Evolutionary conservation across 2,113 vertebrate species (phyloP).

Genomic region (Bostrychus sinensis): DNA sequence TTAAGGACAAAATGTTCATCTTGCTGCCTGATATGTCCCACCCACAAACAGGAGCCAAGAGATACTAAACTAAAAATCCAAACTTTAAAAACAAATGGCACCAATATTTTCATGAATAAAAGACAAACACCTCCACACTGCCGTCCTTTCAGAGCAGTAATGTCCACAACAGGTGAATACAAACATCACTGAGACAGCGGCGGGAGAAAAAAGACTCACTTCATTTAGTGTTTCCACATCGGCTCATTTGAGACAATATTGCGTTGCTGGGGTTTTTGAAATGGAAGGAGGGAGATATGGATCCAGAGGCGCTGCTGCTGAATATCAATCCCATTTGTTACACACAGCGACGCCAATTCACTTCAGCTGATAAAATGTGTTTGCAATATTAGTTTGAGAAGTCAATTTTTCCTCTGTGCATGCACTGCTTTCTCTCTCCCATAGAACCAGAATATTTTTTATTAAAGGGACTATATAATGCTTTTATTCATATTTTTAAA

Average conservation of each 20-base stretch:
- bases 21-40: no score
- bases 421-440: neutral
- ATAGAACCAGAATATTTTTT: no score
- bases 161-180: neutral
- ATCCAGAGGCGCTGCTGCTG: constrained; percentile 20
- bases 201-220: constrained; percentile 1
- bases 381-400: constrained; percentile 26
- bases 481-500: no score
- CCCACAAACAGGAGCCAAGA: no score
- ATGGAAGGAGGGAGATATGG: constrained; percentile 27
- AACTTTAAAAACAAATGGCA: neutral
- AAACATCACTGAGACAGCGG: neutral
- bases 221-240: constrained; percentile 10
- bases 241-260: constrained; percentile 31
- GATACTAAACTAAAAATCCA: no score
- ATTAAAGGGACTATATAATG: no score
- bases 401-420: constrained; percentile 19
- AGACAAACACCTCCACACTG: neutral
- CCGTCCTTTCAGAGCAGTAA: neutral
- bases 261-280: constrained; percentile 26
- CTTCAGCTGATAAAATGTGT: constrained; percentile 21
- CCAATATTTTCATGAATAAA: neutral
- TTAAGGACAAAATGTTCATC: no score
- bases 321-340: constrained; percentile 39
- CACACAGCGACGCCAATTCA: constrained; percentile 18